Evolutionary conservation across 92 coral and sea anemone species (phyloP), one percentile per base, ranked within the genome.

Genomic region (Pocillopora meandrina): DNA sequence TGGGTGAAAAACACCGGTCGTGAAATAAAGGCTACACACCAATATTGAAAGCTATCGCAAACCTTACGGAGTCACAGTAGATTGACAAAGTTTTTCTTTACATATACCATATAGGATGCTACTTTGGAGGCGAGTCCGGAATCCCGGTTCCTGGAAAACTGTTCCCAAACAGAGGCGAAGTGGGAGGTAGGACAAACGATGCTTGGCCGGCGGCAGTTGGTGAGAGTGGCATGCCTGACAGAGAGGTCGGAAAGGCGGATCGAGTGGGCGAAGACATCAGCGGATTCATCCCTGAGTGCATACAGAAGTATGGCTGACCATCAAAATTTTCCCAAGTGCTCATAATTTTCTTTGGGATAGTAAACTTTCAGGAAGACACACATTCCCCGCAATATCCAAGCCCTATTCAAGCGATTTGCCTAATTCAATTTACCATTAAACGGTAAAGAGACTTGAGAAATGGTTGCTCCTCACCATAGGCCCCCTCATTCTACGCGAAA

Each of bases 151-250:
- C 95, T 33, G 98, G 92, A 73, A 95, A 94, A 66, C 90, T 90
- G 84, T 87, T 92, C 61, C 95, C 95, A 86, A 96, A 96, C 52
- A 96, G 91, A 17, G 99, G 98, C 76, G 98, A 96, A 64, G 94
- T 93, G 13, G 95, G 92, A 13, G 97, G 90, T 82, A 96, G 91
- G 65, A 96, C 87, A 61, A 94, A 96, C 61, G 98, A 89, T 26
- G 92, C 92, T 76, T 94, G 98, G 20, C 91, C 93, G 52, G 95
- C 82, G 12, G 92, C 90, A 55, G 99, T 89, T 55, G 99, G 94
- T 60, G 99, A 93, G 77, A 93, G 96, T 17, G 98, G 92, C 21
- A 92, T 92, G 80, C 80, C 80, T 65, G 86, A 73, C 14, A 83
- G 86, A 4, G 86, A 73, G 23, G 86, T 65, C 35, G 86, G 80